Percentiles rank a stretch among this genome's conserved stretches.
Evolutionary conservation across 2,888 invertebrate genomes (phyloP).

Genomic region (Dorcus parallelipipedus): DNA sequence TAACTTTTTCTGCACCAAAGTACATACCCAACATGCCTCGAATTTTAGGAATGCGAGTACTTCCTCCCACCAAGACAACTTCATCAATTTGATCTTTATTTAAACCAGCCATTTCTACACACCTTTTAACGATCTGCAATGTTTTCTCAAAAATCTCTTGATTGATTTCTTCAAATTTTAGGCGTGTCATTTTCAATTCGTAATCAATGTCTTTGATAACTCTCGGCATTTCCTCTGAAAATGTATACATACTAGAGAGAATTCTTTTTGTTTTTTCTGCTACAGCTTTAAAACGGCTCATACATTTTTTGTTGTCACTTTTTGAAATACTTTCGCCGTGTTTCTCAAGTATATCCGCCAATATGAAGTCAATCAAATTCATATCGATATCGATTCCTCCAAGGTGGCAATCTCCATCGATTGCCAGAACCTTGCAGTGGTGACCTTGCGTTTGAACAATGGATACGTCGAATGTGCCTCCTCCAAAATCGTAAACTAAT

Average conservation of each 20-base stretch:
- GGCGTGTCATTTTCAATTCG: slow-evolving; percentile 18
- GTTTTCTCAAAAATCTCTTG: slow-evolving; percentile 24
- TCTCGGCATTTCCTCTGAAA: slow-evolving; percentile 10
- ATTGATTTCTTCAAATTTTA: slow-evolving; percentile 27
- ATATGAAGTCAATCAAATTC: slow-evolving; percentile 21
- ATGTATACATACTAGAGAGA: too few relatives aligned
- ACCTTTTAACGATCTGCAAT: slow-evolving; percentile 21
- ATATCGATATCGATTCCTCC: slow-evolving; percentile 33
- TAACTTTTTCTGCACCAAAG: slow-evolving; percentile 25
- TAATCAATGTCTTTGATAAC: background rate
- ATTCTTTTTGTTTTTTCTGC: slow-evolving; percentile 25
- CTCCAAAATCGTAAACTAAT: slow-evolving; percentile 31
- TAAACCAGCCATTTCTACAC: slow-evolving; percentile 23
- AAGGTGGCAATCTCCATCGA: slow-evolving; percentile 30
- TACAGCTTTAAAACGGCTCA: slow-evolving; percentile 17
- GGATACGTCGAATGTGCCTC: slow-evolving; percentile 33
- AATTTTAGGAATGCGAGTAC: slow-evolving; percentile 32
- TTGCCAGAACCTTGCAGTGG: slow-evolving; percentile 22
- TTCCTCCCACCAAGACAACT: slow-evolving; percentile 33
- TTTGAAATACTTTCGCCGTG: slow-evolving; percentile 18
- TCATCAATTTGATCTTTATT: slow-evolving; percentile 26
- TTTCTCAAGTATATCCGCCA: slow-evolving; percentile 14
- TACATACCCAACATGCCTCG: slow-evolving; percentile 21
- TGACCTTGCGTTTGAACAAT: slow-evolving; percentile 19
- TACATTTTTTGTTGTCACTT: slow-evolving; percentile 6